Base-by-base conservation (phyloP, 1,140 invertebrate species). In the Atta colombica region DNA sequence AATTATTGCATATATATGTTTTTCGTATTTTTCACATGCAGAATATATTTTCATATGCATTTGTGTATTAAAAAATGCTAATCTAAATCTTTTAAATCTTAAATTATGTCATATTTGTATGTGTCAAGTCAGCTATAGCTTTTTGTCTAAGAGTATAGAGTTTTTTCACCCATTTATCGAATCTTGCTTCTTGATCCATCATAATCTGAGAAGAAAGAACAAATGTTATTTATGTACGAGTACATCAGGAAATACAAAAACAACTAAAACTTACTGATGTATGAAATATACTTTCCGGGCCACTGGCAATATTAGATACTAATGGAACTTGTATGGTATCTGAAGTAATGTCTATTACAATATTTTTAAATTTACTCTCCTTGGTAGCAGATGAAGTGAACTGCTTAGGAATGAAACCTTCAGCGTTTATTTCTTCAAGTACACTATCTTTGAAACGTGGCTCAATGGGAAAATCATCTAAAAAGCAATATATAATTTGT, bases 101-200 rank as follows among this genome's bases (percentile, higher is more conserved):
- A 16, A 49, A 49, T 93, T 66, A 93, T 82, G 65, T 87, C 58
- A 89, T 53, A 87, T 80, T 93, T 28, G 84, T 75, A 60, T 92
- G 91, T 14, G 77, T 65, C 60, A 91, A 86, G 69, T 95, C 94
- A 10, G 81, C 84, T 65, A 95, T 88, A 55, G 94, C 95, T 89
- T 95, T 95, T 78, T 96, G 95, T 69, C 95, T 90, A 18, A 95
- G 78, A 31, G 92, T 93, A 55, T 95, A 96, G 3, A 96, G 86
- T 74, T 96, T 96, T 75, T 95, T 96, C 3, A 95, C 94, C 95
- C 95, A 96, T 87, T 93, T 95, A 35, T 95, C 95, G 81, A 95
- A 94, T 63, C 93, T 95, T 58, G 87, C 65, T 53, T 95, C 93
- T 88, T 95, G 94, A 82, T 95, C 95, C 14, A 93, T 85, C 63